Base-by-base conservation (phyloP, 2,888 invertebrate genomes). In the Melieria crassipennis region DNA sequence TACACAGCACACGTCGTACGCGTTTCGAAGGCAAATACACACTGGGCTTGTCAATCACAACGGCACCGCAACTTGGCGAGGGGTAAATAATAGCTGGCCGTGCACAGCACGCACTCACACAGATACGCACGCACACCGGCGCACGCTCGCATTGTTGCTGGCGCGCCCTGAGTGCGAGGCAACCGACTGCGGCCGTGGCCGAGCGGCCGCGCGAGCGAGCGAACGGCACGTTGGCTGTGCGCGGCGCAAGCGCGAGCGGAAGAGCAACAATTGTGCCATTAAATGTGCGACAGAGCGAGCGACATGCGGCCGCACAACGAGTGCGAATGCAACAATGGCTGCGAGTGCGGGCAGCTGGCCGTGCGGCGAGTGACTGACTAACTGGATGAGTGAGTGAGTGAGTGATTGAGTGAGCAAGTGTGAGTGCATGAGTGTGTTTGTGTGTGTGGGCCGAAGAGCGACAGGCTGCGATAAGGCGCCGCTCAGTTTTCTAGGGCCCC, bases 11-110 rank as follows among this genome's bases (percentile, higher is more conserved):
- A 84, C 87, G 87, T 87, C 86, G 86, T 87, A 86, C 86, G 84
- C 87, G 87, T 83, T 86, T 87, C 87, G 86, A 85, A 85, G 87
- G 84, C 86, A 87, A 87, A 87, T 86, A 86, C 86, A 87, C 86
- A 87, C 86, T 87, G 87, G 82, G 82, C 83, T 84, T 84, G 85
- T 85, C 85, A 85, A 85, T 85, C 85, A 85, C 79, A 80, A 78
- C 80, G 79, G 77, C 79, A 79, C 80, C 80, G 80, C 79, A 80
- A 82, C 82, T 82, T 83, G 82, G 84, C 82, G 81, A 82, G 84
- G 83, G 83, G 83, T 81, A 83, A 79, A 78, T 70, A 69, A 73
- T 71, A 73, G 73, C 71, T 57, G 52, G 68, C 55, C 61, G 69
- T 65, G 64, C 61, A 64, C 76, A 73, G 71, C 65, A 71, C 72